phyloP scores from a whole-genome alignment of 2,113 vertebrate genomes.

The Oreamnos americanus region DNA sequence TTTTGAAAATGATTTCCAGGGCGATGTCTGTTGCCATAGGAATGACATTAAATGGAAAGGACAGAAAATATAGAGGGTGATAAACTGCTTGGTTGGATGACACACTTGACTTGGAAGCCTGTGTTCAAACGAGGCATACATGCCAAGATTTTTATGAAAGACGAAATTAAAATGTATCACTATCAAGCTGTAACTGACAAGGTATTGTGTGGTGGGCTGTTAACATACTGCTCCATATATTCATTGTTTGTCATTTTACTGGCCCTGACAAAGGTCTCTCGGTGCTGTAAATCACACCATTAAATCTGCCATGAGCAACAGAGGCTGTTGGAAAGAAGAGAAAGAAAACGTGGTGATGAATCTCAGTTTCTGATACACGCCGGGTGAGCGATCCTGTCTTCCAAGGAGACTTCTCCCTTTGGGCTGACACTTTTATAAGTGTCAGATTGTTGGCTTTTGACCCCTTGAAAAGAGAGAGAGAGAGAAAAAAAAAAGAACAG shows the following conservation, averaged over 20 bases:
- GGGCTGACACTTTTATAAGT: conserved; percentile 81
- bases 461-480: conserved; percentile 38
- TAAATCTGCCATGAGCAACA: conserved; percentile 88
- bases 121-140: conserved; percentile 84
- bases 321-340: conserved; percentile 77
- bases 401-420: conserved; percentile 84
- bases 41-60: conserved; percentile 93
- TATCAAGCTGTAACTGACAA: conserved; percentile 85
- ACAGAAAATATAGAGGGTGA: conserved; percentile 91
- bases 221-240: conserved; percentile 86
- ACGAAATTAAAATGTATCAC: conserved; percentile 91
- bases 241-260: conserved; percentile 95
- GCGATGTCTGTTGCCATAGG: conserved; percentile 90
- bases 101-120: conserved; percentile 88
- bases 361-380: conserved; percentile 82
- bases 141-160: conserved; percentile 89
- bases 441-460: conserved; percentile 78
- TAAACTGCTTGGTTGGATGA: conserved; percentile 87
- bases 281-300: conserved; percentile 89
- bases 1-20: conserved; percentile 91
- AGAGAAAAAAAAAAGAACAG: neutral
- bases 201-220: conserved; percentile 86
- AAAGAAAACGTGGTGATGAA: conserved; percentile 79
- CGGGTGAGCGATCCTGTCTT: conserved; percentile 80
- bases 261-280: conserved; percentile 83